phyloP scores from a whole-genome alignment of 37 sponge, comb jelly and placozoan genomes.

The Ephydatia muelleri region DNA sequence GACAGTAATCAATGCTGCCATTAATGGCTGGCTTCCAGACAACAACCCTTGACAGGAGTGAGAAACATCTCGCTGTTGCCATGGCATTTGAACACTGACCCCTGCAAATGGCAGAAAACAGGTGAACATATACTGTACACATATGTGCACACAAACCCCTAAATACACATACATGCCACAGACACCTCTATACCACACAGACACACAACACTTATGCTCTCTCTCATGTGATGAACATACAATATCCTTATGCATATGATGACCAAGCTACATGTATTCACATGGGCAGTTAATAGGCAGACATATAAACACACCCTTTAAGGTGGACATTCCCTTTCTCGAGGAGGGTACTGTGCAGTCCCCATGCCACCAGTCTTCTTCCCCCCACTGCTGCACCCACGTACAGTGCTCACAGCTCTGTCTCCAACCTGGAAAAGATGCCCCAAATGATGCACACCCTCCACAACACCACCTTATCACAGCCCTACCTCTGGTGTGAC shows the following conservation, averaged over 20 bases:
- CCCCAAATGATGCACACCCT: neutral
- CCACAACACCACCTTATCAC: neutral
- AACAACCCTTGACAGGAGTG: constrained; percentile 38
- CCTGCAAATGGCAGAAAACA: constrained; percentile 24
- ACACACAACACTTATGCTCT: too few species aligned
- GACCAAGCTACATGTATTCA: neutral
- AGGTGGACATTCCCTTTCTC: constrained; percentile 52
- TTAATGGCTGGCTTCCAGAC: constrained; percentile 66
- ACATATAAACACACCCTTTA: constrained; percentile 33
- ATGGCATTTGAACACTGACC: constrained; percentile 64
- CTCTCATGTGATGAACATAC: too few species aligned
- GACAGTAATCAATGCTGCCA: constrained; percentile 14
- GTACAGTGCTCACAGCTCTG: constrained; percentile 29
- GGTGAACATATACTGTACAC: too few species aligned
- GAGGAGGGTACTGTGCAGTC: constrained; percentile 59
- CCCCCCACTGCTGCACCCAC: constrained; percentile 7
- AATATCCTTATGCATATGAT: too few species aligned
- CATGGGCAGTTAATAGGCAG: neutral
- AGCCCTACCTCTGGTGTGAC: constrained; percentile 49
- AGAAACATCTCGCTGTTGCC: constrained; percentile 49
- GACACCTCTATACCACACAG: neutral
- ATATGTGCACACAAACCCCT: neutral
- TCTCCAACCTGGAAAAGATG: constrained; percentile 47
- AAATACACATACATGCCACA: neutral
- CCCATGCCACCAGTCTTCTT: constrained; percentile 31